phyloP scores from a whole-genome alignment of 2,113 vertebrate species.

The Formicarius rufipectus region DNA sequence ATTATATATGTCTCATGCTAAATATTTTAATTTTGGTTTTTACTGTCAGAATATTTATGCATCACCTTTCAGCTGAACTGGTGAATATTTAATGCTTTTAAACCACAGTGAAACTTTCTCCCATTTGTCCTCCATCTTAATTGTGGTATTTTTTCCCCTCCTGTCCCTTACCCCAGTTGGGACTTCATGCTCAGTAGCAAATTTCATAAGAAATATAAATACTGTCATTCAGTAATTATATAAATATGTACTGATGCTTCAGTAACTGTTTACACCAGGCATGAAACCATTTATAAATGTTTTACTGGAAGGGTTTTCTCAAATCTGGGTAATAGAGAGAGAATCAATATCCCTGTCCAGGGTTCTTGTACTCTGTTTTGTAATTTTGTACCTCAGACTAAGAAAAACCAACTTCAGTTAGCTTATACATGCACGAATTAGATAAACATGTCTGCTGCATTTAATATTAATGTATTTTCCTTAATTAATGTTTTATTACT shows the following conservation, averaged over 20 bases:
- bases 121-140: background rate
- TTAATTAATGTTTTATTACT: conserved; percentile 64
- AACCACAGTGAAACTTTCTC: background rate
- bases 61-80: background rate
- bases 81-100: conserved; percentile 3
- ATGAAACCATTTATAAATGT: background rate
- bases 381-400: background rate
- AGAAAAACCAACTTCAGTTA: background rate
- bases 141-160: background rate
- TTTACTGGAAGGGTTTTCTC: background rate
- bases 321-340: background rate
- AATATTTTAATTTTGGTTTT: conserved; percentile 9
- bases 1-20: background rate
- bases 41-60: background rate
- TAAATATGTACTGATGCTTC: background rate
- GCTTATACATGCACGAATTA: conserved; percentile 17
- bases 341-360: background rate
- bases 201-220: background rate
- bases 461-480: conserved; percentile 66
- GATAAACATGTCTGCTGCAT: conserved; percentile 30
- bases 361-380: background rate
- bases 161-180: background rate
- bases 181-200: background rate
- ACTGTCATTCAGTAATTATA: background rate
- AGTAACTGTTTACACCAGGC: background rate